phyloP scores from a whole-genome alignment of 2,113 vertebrate species.

The Colaptes auratus region DNA sequence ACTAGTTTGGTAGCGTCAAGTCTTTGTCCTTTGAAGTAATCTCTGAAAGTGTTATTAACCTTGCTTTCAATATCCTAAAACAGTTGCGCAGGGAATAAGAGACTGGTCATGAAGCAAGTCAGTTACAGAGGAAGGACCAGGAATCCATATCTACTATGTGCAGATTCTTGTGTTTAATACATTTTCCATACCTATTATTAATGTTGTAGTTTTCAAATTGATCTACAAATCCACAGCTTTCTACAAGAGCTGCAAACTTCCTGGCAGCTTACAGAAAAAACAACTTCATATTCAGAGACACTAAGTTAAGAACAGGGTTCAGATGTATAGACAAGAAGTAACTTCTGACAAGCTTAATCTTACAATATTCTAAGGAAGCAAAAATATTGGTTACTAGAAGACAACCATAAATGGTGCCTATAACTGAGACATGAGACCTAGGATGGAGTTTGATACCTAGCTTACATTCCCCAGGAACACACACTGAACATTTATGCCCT shows the following conservation, averaged over 20 bases:
- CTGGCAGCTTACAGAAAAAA: neutral
- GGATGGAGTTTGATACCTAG: neutral
- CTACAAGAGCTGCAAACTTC: neutral
- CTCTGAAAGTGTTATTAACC: neutral
- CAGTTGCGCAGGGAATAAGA: neutral
- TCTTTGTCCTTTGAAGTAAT: neutral
- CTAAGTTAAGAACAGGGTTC: neutral
- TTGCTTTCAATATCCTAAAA: neutral
- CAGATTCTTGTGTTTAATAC: neutral
- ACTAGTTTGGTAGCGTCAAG: neutral
- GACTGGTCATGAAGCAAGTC: neutral
- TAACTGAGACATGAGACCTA: neutral
- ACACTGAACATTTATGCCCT: neutral
- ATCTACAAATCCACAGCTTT: neutral
- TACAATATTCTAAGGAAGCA: neutral
- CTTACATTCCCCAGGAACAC: neutral
- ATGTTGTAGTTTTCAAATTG: neutral
- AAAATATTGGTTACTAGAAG: neutral
- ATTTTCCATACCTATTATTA: neutral
- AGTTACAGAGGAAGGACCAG: neutral
- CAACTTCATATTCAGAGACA: neutral
- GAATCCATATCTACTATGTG: neutral
- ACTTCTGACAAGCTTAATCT: neutral
- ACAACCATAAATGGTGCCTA: neutral
- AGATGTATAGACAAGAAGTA: neutral